Evolutionary conservation across 2,113 vertebrate species (phyloP).

Genomic region (Grantiella picta): DNA sequence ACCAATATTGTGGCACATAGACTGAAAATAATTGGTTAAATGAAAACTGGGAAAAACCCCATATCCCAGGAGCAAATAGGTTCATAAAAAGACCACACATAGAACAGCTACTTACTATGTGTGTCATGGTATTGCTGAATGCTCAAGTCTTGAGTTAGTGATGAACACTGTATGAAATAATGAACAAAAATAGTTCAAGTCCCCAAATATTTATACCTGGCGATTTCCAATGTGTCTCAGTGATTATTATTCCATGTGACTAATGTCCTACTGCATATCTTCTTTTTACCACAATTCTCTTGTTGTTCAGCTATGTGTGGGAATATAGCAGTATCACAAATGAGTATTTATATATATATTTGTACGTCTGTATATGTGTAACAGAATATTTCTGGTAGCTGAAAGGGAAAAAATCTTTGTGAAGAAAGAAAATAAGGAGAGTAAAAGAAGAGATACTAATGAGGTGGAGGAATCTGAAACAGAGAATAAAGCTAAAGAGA

Average conservation of each 20-base stretch:
- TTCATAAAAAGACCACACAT: background rate
- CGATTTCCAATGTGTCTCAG: background rate
- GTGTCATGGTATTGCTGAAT: background rate
- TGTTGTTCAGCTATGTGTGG: background rate
- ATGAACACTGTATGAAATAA: background rate
- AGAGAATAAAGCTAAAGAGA: background rate
- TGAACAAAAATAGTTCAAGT: background rate
- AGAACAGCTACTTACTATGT: background rate
- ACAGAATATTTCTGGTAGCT: background rate
- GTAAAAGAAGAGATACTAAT: background rate
- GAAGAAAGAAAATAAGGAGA: background rate
- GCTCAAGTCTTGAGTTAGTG: background rate
- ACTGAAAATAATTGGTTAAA: background rate
- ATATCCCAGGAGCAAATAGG: background rate
- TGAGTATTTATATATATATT: background rate
- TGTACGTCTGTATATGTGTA: background rate
- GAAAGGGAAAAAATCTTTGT: background rate
- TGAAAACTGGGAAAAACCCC: background rate
- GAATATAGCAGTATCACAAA: background rate
- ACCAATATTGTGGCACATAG: background rate
- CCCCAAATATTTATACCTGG: background rate
- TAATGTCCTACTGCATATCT: background rate
- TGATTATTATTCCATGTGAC: background rate
- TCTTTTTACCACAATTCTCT: background rate
- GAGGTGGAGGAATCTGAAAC: background rate